Evolutionary conservation across 1,140 invertebrate genomes (phyloP), one percentile per base, ranked within the genome.

Genomic region (Liolophura sinensis): DNA sequence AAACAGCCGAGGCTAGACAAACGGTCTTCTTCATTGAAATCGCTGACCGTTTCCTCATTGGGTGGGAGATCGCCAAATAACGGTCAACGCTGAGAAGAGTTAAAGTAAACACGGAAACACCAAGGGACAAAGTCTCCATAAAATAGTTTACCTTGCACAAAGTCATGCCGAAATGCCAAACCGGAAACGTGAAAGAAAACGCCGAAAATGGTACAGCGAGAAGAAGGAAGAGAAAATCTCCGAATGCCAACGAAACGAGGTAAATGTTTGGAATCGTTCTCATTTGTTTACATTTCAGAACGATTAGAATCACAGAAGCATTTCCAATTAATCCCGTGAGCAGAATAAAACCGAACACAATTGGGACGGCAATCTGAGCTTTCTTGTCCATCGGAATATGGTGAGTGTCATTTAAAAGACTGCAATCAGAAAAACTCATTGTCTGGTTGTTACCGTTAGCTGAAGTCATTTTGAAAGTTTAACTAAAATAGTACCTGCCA

Each of bases 1-100:
- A 54, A 12, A 54, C 51, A 4, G 22, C 51, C 1, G 22, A n/a
- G 51, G 22, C 51, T n/a, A 54, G 7, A 12, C 51, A 54, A n/a
- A n/a, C 18, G 12, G 51, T 14, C 25, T 27, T 22, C n/a, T 31
- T 25, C 16, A 70, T 55, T 25, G 73, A 59, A 9, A 56, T 50
- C 18, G 47, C 62, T 49, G 52, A 47, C 20, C 54, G 24, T 47
- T 59, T 57, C 14, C 56, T 60, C 18, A 57, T 52, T 9, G 64
- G 64, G 20, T 62, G 62, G 22, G 69, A 72, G 14, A 74, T 67
- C 25, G 77, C 67, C 14, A 71, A 54, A 25, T 62, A 94, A 55
- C 94, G 88, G 79, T 97, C 94, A 7, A 91, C 91, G 46, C 93
- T 94, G 0, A 97, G 85, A 0, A 92, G 92, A 0, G 93, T 94